A percentile compares a stretch with the other conserved stretches of the same genome.
phyloP scores from a whole-genome alignment of 2,888 invertebrate genomes.

The Tanaodytes sp. region DNA sequence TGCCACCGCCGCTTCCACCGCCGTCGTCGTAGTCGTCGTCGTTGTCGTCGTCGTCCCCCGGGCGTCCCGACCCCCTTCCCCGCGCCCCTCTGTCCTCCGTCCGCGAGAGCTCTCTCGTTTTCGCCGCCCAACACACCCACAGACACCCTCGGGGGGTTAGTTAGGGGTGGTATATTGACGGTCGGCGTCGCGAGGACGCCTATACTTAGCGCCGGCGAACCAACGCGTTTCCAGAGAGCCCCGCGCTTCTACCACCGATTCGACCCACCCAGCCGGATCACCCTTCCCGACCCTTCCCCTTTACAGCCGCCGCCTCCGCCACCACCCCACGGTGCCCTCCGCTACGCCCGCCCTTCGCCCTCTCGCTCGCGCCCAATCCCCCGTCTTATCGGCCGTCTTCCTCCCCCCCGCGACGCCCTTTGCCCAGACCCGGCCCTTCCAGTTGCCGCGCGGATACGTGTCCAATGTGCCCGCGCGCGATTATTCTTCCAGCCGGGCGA shows the following conservation, averaged over 20 bases:
- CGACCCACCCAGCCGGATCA: constrained; percentile 45
- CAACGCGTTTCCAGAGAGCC: constrained; percentile 68
- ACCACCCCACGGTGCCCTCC: constrained; percentile 55
- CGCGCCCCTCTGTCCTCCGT: constrained; percentile 44
- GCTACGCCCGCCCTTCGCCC: constrained; percentile 44
- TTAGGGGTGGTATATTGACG: constrained; percentile 70
- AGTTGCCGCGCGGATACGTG: constrained; percentile 15
- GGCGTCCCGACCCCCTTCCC: constrained; percentile 38
- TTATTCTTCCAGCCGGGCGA: constrained; percentile 10
- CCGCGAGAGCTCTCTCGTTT: constrained; percentile 55
- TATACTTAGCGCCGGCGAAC: constrained; percentile 72
- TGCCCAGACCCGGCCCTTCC: constrained; percentile 8
- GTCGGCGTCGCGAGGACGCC: constrained; percentile 73
- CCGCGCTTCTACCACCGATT: constrained; percentile 54
- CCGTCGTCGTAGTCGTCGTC: constrained; percentile 43
- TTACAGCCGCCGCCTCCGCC: constrained; percentile 57
- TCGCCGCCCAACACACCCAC: constrained; percentile 60
- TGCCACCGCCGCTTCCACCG: constrained; percentile 59
- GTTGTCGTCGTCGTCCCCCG: constrained; percentile 15
- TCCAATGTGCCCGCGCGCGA: constrained; percentile 15
- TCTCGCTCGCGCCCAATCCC: constrained; percentile 22
- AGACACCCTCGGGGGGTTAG: constrained; percentile 55
- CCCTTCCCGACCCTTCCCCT: constrained; percentile 47
- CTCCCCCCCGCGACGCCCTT: constrained; percentile 23
- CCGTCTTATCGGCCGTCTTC: constrained; percentile 53